Evolutionary conservation across 2,888 invertebrate species (phyloP), one percentile per base, ranked within the genome.

Genomic region (Epistrophe grossulariae): DNA sequence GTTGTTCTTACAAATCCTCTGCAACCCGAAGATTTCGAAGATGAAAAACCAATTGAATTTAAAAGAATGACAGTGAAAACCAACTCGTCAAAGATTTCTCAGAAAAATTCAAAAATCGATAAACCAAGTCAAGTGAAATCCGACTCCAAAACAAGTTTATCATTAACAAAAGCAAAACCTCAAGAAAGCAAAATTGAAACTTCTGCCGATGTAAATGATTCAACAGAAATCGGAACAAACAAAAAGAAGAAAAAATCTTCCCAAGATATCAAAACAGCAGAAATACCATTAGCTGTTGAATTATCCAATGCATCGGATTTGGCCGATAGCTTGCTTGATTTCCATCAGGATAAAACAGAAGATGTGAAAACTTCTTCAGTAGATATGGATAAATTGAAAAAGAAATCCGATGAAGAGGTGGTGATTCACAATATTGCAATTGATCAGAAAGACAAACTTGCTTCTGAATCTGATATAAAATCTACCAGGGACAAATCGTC

Each of bases 21-120:
- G 17, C 68, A 74, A 66, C 77, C 15, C 7, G 31, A 76, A 38
- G 66, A 84, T 40, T 57, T 74, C 17, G 79, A 84, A 66, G 81
- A 88, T 17, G 87, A 89, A 64, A 88, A 88, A 48, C 78, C 87
- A 19, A 80, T 81, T 11, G 89, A 90, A 72, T 88, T 89, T 48
- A 89, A 88, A 38, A 70, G 88, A 62, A 89, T 88, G 88, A 85
- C 88, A 38, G 71, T 43, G 17, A 35, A n/a, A n/a, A n/a, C 55
- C 0, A 81, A 66, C 5, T 31, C 62, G 8, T 15, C 59, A 5
- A 82, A 79, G 62, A 38, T n/a, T 43, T 35, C 45, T 8, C 71
- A 60, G 17, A 88, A 79, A 73, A 19, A 45, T 40, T 45, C 45
- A 1, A 80, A 64, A 57, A 64, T 45, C 11, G 88, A 88, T 9